Evolutionary conservation across 2,797 vertebrate species (phyloP).

Genomic region (Sebastolobus altivelis): DNA sequence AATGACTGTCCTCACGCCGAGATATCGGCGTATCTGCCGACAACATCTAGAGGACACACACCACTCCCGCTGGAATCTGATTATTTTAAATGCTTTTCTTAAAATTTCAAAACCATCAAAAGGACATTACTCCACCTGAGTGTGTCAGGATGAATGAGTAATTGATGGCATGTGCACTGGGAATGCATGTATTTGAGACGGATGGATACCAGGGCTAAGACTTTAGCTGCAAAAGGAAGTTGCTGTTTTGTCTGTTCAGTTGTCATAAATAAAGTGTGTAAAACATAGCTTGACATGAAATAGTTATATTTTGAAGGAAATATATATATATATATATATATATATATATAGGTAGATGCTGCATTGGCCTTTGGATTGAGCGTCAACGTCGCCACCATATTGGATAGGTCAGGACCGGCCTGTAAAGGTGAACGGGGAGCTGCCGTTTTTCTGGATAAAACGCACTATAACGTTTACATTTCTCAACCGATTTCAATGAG

Average conservation of each 20-base stretch:
- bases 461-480: too few relatives aligned
- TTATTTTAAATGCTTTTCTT: slow-evolving; percentile 81
- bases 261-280: slow-evolving; percentile 37
- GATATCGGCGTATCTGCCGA: slow-evolving; percentile 76
- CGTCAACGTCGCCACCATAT: too few relatives aligned
- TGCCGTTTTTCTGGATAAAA: too few relatives aligned
- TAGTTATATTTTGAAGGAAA: slow-evolving; percentile 13
- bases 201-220: slow-evolving; percentile 35
- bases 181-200: slow-evolving; percentile 56
- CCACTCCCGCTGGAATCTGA: slow-evolving; percentile 78
- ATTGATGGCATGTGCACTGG: slow-evolving; percentile 67
- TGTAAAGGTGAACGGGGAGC: too few relatives aligned
- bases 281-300: slow-evolving; percentile 23
- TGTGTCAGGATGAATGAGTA: slow-evolving; percentile 80
- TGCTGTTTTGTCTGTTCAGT: slow-evolving; percentile 28
- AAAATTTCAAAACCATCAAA: slow-evolving; percentile 82
- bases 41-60: slow-evolving; percentile 87
- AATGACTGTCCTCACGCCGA: slow-evolving; percentile 76
- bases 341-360: too few relatives aligned
- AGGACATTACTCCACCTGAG: slow-evolving; percentile 80
- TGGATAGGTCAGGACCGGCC: too few relatives aligned
- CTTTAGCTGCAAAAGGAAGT: slow-evolving; percentile 43
- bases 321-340: too few relatives aligned
- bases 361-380: too few relatives aligned
- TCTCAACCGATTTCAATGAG: too few relatives aligned